Evolutionary conservation across 2,113 vertebrate genomes (phyloP).

Genomic region (Erpornis zantholeuca): DNA sequence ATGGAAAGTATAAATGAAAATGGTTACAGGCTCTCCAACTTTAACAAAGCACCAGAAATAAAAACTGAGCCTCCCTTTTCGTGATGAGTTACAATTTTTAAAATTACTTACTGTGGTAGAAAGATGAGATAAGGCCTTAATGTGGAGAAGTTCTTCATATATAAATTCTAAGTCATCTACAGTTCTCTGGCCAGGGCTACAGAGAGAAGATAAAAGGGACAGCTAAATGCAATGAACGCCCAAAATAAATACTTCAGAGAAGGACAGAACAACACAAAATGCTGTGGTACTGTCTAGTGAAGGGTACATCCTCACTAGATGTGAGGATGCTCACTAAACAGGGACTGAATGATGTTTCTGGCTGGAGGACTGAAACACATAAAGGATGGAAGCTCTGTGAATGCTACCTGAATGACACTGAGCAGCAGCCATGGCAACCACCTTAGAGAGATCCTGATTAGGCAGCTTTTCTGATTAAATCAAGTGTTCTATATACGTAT

Average conservation of each 20-base stretch:
- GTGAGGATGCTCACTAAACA: neutral
- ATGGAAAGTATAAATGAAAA: neutral
- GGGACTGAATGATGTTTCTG: neutral
- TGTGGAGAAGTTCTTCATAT: slow-evolving; percentile 96
- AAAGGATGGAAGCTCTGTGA: neutral
- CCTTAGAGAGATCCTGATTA: neutral
- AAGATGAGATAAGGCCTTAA: slow-evolving; percentile 96
- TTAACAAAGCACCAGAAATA: neutral
- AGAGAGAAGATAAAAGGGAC: slow-evolving; percentile 5
- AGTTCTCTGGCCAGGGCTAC: slow-evolving; percentile 91
- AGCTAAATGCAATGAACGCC: neutral
- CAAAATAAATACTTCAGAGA: neutral
- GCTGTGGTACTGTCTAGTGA: neutral
- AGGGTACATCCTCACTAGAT: neutral
- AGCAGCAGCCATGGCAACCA: slow-evolving; percentile 36
- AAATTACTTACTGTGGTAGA: slow-evolving; percentile 89
- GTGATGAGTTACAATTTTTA: neutral
- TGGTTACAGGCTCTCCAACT: neutral
- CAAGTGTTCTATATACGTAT: neutral
- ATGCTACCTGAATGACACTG: neutral
- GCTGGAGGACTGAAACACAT: neutral
- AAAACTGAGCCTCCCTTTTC: neutral
- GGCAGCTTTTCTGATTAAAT: neutral
- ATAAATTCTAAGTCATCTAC: slow-evolving; percentile 95
- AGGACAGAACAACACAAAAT: neutral